Conservation (phyloP, 2,797 vertebrate genomes). For the Siniperca undulata region DNA sequence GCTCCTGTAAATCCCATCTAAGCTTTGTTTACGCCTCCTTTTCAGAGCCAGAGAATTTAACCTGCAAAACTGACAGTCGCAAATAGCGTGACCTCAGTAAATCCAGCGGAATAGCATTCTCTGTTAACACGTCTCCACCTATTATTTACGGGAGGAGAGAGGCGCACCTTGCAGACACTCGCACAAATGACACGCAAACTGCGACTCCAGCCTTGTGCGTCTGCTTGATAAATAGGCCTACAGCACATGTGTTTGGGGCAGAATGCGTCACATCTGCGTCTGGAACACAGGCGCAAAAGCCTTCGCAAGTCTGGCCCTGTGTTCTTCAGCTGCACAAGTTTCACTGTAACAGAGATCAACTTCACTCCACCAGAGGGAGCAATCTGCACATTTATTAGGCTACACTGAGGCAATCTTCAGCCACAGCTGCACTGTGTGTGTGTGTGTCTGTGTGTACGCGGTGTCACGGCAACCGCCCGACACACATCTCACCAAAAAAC, state of each 20-base stretch:
- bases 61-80: too few species aligned
- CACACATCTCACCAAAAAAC: constrained; percentile 62
- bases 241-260: neutral
- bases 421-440: constrained; percentile 59
- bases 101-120: too few species aligned
- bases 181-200: neutral
- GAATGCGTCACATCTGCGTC: neutral
- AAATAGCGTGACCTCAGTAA: too few species aligned
- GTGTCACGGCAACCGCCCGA: constrained; percentile 72
- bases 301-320: neutral
- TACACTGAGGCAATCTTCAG: neutral
- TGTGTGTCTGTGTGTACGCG: constrained; percentile 41
- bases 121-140: too few species aligned
- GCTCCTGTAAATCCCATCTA: too few species aligned
- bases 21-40: too few species aligned
- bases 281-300: neutral
- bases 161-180: neutral
- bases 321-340: neutral
- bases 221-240: neutral
- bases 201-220: neutral
- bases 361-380: constrained; percentile 77
- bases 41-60: too few species aligned
- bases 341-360: neutral
- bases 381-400: constrained; percentile 49
- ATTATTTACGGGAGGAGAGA: neutral